A percentile compares a stretch with the other conserved stretches of the same genome.
Evolutionary conservation across 2,888 invertebrate species (phyloP).

Genomic region (Pyrrhosoma nymphula): DNA sequence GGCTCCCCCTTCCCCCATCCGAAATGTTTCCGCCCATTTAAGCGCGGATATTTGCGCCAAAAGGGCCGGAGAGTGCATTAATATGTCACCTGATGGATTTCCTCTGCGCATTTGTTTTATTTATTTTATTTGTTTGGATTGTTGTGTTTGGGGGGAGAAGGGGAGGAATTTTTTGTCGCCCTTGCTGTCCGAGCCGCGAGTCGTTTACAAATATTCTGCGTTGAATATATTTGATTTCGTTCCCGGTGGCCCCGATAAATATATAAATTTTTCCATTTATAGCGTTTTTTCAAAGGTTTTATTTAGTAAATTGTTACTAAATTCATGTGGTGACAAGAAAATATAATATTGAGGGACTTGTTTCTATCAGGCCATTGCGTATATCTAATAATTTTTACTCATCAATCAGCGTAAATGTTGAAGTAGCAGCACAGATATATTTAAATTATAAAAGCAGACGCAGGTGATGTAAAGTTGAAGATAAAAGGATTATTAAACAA

Average conservation of each 20-base stretch:
- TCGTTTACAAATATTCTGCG: neutral
- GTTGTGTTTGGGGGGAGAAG: neutral
- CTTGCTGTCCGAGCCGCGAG: neutral
- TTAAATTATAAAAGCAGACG: too few relatives aligned
- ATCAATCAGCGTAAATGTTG: too few relatives aligned
- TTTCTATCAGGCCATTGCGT: too few relatives aligned
- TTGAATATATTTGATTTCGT: neutral
- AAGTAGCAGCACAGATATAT: too few relatives aligned
- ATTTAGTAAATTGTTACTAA: too few relatives aligned
- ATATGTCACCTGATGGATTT: slow-evolving; percentile 8
- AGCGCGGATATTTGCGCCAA: neutral
- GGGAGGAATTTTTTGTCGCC: neutral
- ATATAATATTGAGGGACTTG: too few relatives aligned
- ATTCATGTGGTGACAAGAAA: too few relatives aligned
- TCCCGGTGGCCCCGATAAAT: neutral
- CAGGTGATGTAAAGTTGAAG: too few relatives aligned
- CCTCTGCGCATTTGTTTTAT: neutral
- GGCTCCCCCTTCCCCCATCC: too few relatives aligned
- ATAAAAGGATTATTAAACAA: too few relatives aligned
- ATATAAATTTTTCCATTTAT: neutral
- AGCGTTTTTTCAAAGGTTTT: too few relatives aligned
- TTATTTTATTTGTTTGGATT: neutral
- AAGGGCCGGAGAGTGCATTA: neutral
- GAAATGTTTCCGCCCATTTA: slow-evolving; percentile 5
- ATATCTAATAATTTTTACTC: too few relatives aligned